Percentiles rank a stretch among this genome's conserved stretches.
phyloP scores from a whole-genome alignment of 2,797 vertebrate species.

The Cercopithecus mitis region DNA sequence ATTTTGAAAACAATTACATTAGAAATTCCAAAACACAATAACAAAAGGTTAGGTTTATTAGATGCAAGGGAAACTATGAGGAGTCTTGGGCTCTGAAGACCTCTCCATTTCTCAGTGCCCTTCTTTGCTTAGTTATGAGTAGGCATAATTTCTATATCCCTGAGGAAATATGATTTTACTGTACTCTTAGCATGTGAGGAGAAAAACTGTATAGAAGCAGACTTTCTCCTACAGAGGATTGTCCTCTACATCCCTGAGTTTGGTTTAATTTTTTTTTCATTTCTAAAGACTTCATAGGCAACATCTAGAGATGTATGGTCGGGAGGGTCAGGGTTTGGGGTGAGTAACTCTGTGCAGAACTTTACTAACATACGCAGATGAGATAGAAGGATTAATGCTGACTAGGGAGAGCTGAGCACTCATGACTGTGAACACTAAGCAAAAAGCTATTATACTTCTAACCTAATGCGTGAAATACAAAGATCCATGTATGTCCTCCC shows the following conservation, averaged over 20 bases:
- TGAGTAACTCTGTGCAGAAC: background rate
- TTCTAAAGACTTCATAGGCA: background rate
- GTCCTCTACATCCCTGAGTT: background rate
- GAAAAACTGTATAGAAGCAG: background rate
- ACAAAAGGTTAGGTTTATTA: background rate
- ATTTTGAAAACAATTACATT: background rate
- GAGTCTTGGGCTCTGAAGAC: background rate
- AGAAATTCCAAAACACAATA: background rate
- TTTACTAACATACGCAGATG: background rate
- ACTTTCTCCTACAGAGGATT: background rate
- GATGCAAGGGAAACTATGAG: background rate
- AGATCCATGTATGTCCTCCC: background rate
- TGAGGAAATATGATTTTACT: conserved; percentile 10
- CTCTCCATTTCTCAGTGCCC: background rate
- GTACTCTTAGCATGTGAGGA: background rate
- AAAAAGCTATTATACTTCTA: background rate
- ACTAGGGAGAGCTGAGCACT: background rate
- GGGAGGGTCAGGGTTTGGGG: too few relatives aligned
- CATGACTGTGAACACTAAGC: background rate
- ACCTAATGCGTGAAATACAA: background rate
- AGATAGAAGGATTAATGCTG: background rate
- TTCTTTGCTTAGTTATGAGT: background rate
- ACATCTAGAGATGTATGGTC: background rate
- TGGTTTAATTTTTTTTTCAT: background rate
- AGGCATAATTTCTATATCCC: background rate